Evolutionary conservation across 1,140 invertebrate genomes (phyloP), one percentile per base, ranked within the genome.

Genomic region (Drosophila parvula): DNA sequence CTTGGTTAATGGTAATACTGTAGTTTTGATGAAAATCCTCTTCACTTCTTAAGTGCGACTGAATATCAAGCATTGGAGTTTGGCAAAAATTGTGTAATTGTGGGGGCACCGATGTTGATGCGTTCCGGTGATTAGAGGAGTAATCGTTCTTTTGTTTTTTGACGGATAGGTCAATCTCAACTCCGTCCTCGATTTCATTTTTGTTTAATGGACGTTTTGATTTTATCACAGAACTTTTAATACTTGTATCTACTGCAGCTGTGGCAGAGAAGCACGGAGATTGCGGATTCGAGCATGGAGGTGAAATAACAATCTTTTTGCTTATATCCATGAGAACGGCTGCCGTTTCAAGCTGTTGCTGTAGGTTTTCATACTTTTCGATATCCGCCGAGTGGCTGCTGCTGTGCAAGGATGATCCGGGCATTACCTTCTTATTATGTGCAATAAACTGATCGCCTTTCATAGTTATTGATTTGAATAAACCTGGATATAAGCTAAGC

Each of bases 151-250:
- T 89, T 60, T 75, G 51, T 74, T 84, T 90, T 89, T 92, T 92
- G n/a, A 89, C 67, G 58, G 91, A 91, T 59, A 92, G 62, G 68
- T 91, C 89, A 47, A 92, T 90, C 81, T 92, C 91, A 74, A 90
- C 78, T 55, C 70, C 76, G 62, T 91, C 82, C 58, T 78, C 74
- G 65, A 79, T 63, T 60, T 80, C 79, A 76, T 59, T 81, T 69
- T 82, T 63, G 55, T 76, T 86, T 79, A 79, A 77, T 78, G 86
- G 81, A 90, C 79, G 84, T 90, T 90, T 92, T 79, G 81, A 78
- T 85, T 91, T 91, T 91, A 91, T 92, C 91, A 92, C 90, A 91
- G 91, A 91, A 80, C 78, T 90, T 81, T 90, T 91, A 91, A 92
- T 91, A 91, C 90, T 92, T 88, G 78, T 79, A 74, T 91, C 78